Percentiles rank a stretch among this genome's conserved stretches.
phyloP scores from a whole-genome alignment of 2,888 invertebrate species.

The Phortica okadai region DNA sequence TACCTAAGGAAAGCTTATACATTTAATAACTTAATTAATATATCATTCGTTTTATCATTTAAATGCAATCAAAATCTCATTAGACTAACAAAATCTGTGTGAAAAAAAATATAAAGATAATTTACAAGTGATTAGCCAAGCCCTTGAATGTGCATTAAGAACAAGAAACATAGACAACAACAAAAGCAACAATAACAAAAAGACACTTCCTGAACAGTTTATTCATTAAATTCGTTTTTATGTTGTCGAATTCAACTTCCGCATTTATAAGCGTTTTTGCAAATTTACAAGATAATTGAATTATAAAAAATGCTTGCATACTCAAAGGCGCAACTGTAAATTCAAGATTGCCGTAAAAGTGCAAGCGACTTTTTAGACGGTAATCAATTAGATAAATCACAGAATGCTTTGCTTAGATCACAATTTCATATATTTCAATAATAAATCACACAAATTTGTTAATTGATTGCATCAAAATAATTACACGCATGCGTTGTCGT shows the following conservation, averaged over 20 bases:
- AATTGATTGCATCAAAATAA: too few species aligned
- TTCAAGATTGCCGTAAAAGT: not conserved
- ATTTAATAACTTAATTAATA: too few species aligned
- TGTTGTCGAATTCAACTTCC: not conserved
- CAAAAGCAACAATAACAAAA: constrained; percentile 1
- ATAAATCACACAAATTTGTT: too few species aligned
- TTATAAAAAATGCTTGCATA: not conserved
- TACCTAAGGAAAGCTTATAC: too few species aligned
- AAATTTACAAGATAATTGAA: not conserved
- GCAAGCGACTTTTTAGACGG: not conserved
- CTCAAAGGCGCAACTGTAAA: not conserved
- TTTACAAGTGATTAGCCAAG: not conserved
- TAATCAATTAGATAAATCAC: not conserved
- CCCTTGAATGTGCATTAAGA: constrained; percentile 17
- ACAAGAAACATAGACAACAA: constrained; percentile 3
- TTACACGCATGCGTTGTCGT: too few species aligned
- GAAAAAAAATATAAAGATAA: not conserved
- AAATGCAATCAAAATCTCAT: not conserved
- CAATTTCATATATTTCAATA: too few species aligned
- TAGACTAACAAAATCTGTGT: not conserved
- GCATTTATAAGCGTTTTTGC: not conserved
- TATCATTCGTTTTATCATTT: not conserved
- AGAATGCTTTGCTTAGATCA: not conserved
- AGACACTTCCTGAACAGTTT: constrained; percentile 5
- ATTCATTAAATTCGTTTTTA: constrained; percentile 4